Evolutionary conservation across 2,113 vertebrate genomes (phyloP), one percentile per base, ranked within the genome.

Genomic region (Vanacampus margaritifer): DNA sequence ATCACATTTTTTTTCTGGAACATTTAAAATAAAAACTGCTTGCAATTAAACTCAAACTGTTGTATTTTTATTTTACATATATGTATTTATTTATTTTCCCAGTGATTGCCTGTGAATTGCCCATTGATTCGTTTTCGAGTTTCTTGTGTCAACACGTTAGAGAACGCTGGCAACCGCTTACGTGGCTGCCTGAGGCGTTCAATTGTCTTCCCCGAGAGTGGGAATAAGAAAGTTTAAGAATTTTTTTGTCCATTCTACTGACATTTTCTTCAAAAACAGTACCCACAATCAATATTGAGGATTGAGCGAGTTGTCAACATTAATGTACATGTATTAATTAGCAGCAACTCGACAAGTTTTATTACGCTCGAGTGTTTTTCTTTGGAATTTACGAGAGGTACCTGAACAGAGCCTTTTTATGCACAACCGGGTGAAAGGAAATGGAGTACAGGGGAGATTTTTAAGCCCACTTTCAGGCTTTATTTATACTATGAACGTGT

Each of bases 121-220:
- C 13, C 0, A 24, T 62, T 23, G 23, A 39, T 43, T 62, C 12
- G 9, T 21, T 35, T 58, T 32, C 28, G 28, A 32, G 28, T 0
- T 21, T 36, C 19, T 60, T 60, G 21, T 36, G 57, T 59, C 57
- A 59, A 36, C 67, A 36, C 64, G 45, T 17, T 19, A 24, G 23
- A 1, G 53, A 48, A 62, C 35, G 16, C 56, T 83, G 86, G 80
- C 84, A 75, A 35, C 4, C 61, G 88, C 79, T 39, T 75, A 90
- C 88, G 88, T 90, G 88, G 87, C 87, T 69, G 14, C 24, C 26
- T 78, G 87, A 16, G 43, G 75, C 79, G 41, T 87, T 88, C 23
- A 60, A 0, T 0, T 48, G 19, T 0, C 28, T 21, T 6, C 10
- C 5, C 19, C 0, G 0, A 6, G 12, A 24, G 67, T 83, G 37